Conservation (phyloP, 2,113 vertebrate genomes). For the Stigmatopora nigra region DNA sequence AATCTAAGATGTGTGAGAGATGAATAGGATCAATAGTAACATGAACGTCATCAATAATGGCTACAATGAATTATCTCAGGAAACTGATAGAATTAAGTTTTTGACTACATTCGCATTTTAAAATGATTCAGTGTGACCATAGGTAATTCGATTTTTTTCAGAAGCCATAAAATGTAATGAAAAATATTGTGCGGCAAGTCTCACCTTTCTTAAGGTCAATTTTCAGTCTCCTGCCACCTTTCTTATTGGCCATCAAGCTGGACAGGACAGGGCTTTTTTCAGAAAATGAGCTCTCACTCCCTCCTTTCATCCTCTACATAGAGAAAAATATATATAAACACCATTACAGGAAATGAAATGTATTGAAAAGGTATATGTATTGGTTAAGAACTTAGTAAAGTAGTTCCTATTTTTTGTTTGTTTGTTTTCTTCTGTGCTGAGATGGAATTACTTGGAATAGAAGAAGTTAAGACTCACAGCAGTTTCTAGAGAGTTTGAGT, state of each 20-base stretch:
- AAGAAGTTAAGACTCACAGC: slow-evolving; percentile 29
- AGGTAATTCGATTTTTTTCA: no score
- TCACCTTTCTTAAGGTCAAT: slow-evolving; percentile 96
- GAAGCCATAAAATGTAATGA: not conserved
- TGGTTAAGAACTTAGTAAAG: no score
- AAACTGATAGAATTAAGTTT: no score
- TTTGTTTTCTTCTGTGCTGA: not conserved
- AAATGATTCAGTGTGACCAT: not conserved
- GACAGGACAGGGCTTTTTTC: slow-evolving; percentile 75
- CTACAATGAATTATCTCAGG: no score
- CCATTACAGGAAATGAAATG: not conserved
- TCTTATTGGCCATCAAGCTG: slow-evolving; percentile 79
- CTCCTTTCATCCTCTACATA: slow-evolving; percentile 52
- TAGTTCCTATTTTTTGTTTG: not conserved
- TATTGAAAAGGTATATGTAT: no score
- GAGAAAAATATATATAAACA: not conserved
- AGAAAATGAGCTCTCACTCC: slow-evolving; percentile 57
- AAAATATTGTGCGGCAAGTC: not conserved
- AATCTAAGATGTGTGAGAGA: slow-evolving; percentile 11
- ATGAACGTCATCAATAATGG: no score
- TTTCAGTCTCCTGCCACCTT: slow-evolving; percentile 79
- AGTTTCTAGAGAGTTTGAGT: slow-evolving; percentile 35
- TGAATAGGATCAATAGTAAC: not conserved
- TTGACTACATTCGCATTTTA: not conserved
- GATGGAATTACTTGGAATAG: not conserved